Base-by-base conservation (phyloP, 2,888 invertebrate genomes). In the Sesamia inferens region DNA sequence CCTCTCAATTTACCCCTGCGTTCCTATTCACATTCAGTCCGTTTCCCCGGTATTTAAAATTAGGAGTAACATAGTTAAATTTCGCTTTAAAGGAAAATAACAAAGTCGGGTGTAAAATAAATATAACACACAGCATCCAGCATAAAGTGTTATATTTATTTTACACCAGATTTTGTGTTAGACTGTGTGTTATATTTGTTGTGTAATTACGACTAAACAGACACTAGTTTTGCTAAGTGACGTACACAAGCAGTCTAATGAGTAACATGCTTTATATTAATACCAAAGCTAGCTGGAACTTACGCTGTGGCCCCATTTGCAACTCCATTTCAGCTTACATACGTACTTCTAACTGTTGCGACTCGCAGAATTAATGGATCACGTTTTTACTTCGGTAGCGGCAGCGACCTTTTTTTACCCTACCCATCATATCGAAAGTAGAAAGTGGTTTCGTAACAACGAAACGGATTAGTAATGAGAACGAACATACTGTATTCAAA, bases 331-430 rank as follows among this genome's bases (percentile, higher is more conserved):
- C 58, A 81, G 76, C 74, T 81, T 80, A 75, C 79, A 71, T 79
- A 84, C 71, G 64, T 74, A 81, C 57, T 74, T 76, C 79, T 79
- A 79, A 76, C 81, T 69, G 73, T 72, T 74, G 73, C 75, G 74
- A 78, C 54, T 66, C 72, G 68, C 71, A 78, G 76, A 80, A 82
- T 84, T 81, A 86, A 87, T 83, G 80, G 85, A 75, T 84, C 75
- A 74, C 79, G 81, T 83, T 82, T 85, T 85, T 78, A 69, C 84
- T 75, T 76, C 70, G 59, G 58, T 76, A 62, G 65, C 66, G 42
- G 24, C 42, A 65, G 39, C 51, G 68, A 76, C 65, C 62, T 19
- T 79, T 81, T 31, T 79, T 83, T 84, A 77, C 71, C 71, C 58
- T 61, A 68, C 64, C 66, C 66, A 71, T 68, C 71, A 54, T 76